A percentile compares a stretch with the other conserved stretches of the same genome.
phyloP scores from a whole-genome alignment of 1,140 invertebrate genomes.

The Aphelenchoides besseyi region DNA sequence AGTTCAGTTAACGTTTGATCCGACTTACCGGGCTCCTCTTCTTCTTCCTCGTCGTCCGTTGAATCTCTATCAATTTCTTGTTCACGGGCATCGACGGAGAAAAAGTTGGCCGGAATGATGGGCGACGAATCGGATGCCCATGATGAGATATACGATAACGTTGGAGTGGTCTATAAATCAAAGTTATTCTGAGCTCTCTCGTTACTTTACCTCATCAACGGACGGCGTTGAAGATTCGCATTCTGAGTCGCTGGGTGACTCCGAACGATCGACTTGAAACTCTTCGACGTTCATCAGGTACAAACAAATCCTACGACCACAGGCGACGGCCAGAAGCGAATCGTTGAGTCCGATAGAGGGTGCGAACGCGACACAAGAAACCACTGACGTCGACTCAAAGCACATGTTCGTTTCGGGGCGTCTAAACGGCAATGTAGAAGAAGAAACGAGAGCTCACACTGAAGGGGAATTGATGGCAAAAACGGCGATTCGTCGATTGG shows the following conservation, averaged over 20 bases:
- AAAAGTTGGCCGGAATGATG: conserved; percentile 11
- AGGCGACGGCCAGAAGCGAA: not conserved
- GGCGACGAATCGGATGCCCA: conserved; percentile 9
- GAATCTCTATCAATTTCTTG: not conserved
- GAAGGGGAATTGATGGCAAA: not conserved
- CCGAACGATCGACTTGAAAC: not conserved
- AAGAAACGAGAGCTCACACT: not conserved
- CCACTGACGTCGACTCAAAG: not conserved
- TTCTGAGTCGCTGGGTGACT: not conserved
- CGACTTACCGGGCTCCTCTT: conserved; percentile 14
- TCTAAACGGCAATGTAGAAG: not conserved
- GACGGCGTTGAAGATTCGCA: not conserved
- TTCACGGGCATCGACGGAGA: too few species aligned
- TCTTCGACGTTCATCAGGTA: conserved; percentile 14
- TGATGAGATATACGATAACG: not conserved
- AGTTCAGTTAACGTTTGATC: too few species aligned
- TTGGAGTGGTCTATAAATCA: not conserved
- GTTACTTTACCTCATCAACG: not conserved
- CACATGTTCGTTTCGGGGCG: conserved; percentile 8
- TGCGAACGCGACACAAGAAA: conserved; percentile 9
- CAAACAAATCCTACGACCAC: conserved; percentile 4
- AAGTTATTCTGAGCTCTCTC: too few species aligned
- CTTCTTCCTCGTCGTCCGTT: conserved; percentile 19
- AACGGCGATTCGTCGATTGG: not conserved
- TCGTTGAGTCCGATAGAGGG: conserved; percentile 18